Evolutionary conservation across 2,888 invertebrate species (phyloP).

Genomic region (Choristoneura rosaceana): DNA sequence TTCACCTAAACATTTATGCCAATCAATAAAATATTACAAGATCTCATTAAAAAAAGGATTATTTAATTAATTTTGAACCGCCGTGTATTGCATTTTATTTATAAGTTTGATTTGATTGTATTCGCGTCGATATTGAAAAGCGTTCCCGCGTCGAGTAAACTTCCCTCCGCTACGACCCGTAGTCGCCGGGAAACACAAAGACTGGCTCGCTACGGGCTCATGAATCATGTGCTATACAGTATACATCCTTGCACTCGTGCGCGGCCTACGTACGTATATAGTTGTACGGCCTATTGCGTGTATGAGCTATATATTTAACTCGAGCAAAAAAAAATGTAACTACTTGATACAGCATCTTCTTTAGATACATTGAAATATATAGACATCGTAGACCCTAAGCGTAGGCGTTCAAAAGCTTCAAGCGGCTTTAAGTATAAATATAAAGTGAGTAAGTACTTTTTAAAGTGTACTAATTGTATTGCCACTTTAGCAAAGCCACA

Average conservation of each 20-base stretch:
- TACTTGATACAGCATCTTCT: constrained; percentile 9
- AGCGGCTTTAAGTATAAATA: constrained; percentile 9
- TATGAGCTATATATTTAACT: constrained; percentile 12
- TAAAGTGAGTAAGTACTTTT: background rate
- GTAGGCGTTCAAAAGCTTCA: constrained; percentile 19
- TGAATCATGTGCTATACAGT: constrained; percentile 36
- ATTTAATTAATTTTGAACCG: constrained; percentile 30
- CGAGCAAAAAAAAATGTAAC: constrained; percentile 9
- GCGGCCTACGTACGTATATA: background rate
- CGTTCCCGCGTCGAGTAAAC: constrained; percentile 28
- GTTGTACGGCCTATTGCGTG: constrained; percentile 5
- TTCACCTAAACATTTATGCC: constrained; percentile 84
- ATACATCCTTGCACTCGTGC: constrained; percentile 15
- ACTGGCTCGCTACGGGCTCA: constrained; percentile 33
- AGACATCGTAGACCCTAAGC: constrained; percentile 9
- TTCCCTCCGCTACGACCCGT: constrained; percentile 34
- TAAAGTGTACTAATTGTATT: background rate
- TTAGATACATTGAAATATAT: background rate
- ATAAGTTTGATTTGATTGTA: constrained; percentile 23
- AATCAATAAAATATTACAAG: constrained; percentile 64
- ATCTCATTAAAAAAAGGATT: constrained; percentile 15
- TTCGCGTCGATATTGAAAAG: constrained; percentile 24
- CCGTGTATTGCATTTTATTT: constrained; percentile 8
- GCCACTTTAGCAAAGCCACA: background rate
- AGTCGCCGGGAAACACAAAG: constrained; percentile 37